These are phyloP conservation scores for Prenolepis imparis DNA, from an alignment of 2,888 invertebrate genomes.

Conservation along the genomic window DNA sequence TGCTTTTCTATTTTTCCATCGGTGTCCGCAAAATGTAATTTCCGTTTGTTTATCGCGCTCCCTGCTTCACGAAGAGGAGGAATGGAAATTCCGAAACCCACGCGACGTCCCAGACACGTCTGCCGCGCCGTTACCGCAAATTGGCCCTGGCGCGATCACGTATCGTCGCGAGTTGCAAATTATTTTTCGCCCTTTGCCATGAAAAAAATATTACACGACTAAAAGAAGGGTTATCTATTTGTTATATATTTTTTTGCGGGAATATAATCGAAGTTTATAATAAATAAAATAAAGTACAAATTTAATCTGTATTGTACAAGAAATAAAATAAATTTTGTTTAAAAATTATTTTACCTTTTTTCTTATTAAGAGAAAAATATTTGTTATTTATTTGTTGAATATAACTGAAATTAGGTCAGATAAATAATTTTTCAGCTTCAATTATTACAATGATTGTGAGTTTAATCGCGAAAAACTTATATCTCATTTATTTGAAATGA, in stretches of 20 bases:
- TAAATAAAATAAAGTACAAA: background rate
- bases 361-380: background rate
- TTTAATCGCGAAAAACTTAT: conserved; percentile 14
- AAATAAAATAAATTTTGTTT: background rate
- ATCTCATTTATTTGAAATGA: conserved; percentile 1
- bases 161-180: conserved; percentile 49
- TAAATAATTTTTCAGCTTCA: background rate
- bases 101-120: conserved; percentile 54
- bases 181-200: conserved; percentile 29
- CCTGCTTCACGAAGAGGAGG: conserved; percentile 48
- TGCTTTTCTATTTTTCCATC: conserved; percentile 53
- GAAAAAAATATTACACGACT: conserved; percentile 15
- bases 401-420: background rate
- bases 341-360: background rate
- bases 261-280: background rate
- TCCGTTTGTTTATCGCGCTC: conserved; percentile 61
- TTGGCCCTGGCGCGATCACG: conserved; percentile 54
- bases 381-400: background rate
- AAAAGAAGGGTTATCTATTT: background rate
- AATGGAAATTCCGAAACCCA: conserved; percentile 48
- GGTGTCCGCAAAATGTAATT: conserved; percentile 54
- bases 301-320: background rate
- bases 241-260: background rate
- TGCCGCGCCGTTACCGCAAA: conserved; percentile 42
- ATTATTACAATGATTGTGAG: background rate